A percentile compares a stretch with the other conserved stretches of the same genome.
Conservation (phyloP, 1,140 invertebrate species). For the Pseudomyrmex pallidus region DNA sequence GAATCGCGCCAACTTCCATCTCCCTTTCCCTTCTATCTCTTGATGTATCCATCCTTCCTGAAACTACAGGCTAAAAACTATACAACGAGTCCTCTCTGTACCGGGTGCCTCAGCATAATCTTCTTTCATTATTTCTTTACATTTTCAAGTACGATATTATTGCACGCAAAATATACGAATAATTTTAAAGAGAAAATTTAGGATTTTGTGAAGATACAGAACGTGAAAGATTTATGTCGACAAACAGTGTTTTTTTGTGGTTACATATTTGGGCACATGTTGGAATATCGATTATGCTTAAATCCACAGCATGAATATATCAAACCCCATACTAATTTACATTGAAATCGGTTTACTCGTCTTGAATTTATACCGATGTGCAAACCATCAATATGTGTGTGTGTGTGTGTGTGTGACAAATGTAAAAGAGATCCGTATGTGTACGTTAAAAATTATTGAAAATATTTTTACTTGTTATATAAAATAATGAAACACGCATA, state of each 20-base stretch:
- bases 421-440: not conserved
- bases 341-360: conserved; percentile 59
- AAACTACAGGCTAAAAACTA: conserved; percentile 83
- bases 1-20: conserved; percentile 82
- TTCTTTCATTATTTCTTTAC: conserved; percentile 38
- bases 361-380: conserved; percentile 35
- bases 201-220: not conserved
- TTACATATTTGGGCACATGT: not conserved
- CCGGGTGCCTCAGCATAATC: conserved; percentile 72
- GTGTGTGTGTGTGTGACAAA: conserved; percentile 28
- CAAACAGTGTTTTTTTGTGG: not conserved
- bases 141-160: not conserved
- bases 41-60: conserved; percentile 75
- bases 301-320: conserved; percentile 35
- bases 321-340: conserved; percentile 44
- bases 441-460: conserved; percentile 12
- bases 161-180: not conserved
- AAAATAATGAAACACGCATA: not conserved
- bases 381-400: conserved; percentile 16
- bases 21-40: conserved; percentile 25
- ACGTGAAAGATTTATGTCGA: conserved; percentile 6
- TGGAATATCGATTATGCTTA: conserved; percentile 38
- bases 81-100: conserved; percentile 80
- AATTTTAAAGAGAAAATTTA: not conserved
- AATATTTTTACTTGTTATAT: conserved; percentile 46